Conservation (phyloP, 2,888 invertebrate genomes). For the Dolichomitus sp. region DNA sequence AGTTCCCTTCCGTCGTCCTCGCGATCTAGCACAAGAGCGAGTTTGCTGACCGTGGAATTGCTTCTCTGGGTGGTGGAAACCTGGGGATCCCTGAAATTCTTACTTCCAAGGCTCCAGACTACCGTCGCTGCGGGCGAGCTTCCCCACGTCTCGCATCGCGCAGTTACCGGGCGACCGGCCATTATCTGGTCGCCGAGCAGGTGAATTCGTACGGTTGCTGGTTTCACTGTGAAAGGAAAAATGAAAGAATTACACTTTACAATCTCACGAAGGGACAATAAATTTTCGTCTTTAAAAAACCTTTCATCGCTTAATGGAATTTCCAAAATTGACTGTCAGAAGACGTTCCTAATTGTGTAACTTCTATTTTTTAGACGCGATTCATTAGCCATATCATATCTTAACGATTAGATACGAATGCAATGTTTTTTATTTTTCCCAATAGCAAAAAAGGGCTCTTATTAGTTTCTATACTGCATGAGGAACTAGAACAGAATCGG, state of each 20-base stretch:
- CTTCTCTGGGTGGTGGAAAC: constrained; percentile 88
- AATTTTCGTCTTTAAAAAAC: not conserved
- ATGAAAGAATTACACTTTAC: not conserved
- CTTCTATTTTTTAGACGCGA: no score
- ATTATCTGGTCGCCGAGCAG: constrained; percentile 91
- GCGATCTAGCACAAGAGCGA: constrained; percentile 91
- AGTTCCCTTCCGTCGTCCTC: constrained; percentile 94
- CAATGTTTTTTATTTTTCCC: not conserved
- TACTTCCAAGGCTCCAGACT: constrained; percentile 93
- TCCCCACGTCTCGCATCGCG: constrained; percentile 93
- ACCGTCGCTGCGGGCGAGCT: constrained; percentile 94
- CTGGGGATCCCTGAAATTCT: constrained; percentile 89
- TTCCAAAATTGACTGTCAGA: no score
- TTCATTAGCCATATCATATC: no score
- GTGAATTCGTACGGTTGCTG: constrained; percentile 91
- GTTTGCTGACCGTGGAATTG: constrained; percentile 90
- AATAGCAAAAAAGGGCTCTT: not conserved
- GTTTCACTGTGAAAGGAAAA: constrained; percentile 89
- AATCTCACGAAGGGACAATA: not conserved
- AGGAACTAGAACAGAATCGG: constrained; percentile 21
- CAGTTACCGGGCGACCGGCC: constrained; percentile 91
- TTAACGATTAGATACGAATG: not conserved
- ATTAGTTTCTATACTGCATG: constrained; percentile 4
- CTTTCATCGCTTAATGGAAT: not conserved
- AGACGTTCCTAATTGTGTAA: no score